Conservation (phyloP, 1,140 invertebrate species). For the Sinella curviseta region DNA sequence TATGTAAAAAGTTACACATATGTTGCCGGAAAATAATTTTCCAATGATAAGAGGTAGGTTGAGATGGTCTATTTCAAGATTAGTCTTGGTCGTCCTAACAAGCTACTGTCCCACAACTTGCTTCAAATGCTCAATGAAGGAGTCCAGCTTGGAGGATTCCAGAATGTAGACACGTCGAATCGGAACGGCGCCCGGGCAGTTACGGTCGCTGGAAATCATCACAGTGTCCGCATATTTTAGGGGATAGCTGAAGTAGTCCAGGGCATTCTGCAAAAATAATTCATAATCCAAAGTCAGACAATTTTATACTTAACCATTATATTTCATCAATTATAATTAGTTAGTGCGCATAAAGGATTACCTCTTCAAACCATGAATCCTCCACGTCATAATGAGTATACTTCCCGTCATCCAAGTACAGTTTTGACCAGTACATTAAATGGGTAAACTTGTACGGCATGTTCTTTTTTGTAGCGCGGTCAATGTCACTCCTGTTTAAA, state of each 20-base stretch:
- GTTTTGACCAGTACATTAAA: not conserved
- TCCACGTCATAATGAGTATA: not conserved
- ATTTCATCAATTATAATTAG: not conserved
- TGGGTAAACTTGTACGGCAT: constrained; percentile 3
- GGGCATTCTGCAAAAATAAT: not conserved
- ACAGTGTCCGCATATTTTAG: not conserved
- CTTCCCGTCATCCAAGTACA: not conserved
- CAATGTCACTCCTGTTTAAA: not conserved
- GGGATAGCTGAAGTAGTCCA: not conserved
- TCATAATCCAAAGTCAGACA: not conserved
- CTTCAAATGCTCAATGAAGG: not conserved
- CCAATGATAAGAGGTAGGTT: too few species aligned
- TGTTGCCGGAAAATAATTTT: too few species aligned
- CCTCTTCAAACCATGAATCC: not conserved
- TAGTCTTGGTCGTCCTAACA: too few species aligned
- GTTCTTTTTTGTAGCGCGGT: not conserved
- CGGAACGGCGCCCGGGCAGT: not conserved
- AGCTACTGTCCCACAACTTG: not conserved
- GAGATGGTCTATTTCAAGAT: too few species aligned
- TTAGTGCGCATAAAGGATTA: not conserved
- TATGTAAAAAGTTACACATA: too few species aligned
- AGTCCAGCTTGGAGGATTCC: not conserved
- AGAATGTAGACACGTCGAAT: not conserved
- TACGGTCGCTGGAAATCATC: not conserved
- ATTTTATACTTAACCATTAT: too few species aligned